Evolutionary conservation across 2,888 invertebrate species (phyloP).

Genomic region (Scrobipalpa atriplicella): DNA sequence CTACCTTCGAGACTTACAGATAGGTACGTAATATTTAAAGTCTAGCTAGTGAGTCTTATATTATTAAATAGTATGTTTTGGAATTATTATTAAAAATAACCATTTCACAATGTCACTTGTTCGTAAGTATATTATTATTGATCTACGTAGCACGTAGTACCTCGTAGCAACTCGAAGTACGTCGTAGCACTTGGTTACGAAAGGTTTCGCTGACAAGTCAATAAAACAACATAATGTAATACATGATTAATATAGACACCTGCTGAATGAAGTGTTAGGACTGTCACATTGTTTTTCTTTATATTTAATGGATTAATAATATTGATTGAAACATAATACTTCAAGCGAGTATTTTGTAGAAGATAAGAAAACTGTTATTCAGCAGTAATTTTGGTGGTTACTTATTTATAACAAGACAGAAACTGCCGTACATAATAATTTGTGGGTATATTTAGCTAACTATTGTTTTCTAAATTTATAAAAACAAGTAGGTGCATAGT

Average conservation of each 20-base stretch:
- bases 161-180: too few relatives aligned
- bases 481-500: too few relatives aligned
- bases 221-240: conserved; percentile 52
- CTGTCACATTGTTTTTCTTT: conserved; percentile 17
- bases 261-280: conserved; percentile 46
- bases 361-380: too few relatives aligned
- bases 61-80: too few relatives aligned
- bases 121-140: conserved; percentile 1
- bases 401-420: too few relatives aligned
- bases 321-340: too few relatives aligned
- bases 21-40: background rate
- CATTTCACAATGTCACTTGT: background rate
- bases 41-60: background rate
- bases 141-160: background rate
- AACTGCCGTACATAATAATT: too few relatives aligned
- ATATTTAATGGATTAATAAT: background rate
- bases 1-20: background rate
- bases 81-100: background rate
- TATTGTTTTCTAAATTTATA: too few relatives aligned
- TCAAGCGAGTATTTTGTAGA: too few relatives aligned
- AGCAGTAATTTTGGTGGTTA: too few relatives aligned
- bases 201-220: conserved; percentile 48
- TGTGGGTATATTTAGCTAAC: too few relatives aligned
- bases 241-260: conserved; percentile 37
- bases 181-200: background rate